Evolutionary conservation across 1,140 invertebrate genomes (phyloP).

Genomic region (Cardiocondyla obscurior): DNA sequence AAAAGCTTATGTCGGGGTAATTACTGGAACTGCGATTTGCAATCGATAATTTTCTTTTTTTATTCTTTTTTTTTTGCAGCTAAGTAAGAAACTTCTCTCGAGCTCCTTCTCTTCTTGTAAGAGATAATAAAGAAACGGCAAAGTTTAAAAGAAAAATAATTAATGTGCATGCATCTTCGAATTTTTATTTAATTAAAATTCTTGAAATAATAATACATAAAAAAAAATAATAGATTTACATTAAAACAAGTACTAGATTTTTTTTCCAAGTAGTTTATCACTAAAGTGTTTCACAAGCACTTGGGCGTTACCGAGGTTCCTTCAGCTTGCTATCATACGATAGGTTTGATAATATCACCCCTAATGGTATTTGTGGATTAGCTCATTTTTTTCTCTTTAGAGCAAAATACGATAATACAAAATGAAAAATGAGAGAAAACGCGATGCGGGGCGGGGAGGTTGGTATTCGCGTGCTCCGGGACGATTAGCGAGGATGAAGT

Average conservation of each 20-base stretch:
- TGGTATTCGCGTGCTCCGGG: constrained; percentile 28
- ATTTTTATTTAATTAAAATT: not conserved
- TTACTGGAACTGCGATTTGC: constrained; percentile 52
- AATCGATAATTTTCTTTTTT: constrained; percentile 46
- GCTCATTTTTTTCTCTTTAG: constrained; percentile 5
- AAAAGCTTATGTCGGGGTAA: constrained; percentile 37
- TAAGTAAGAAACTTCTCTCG: not conserved
- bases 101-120: not conserved
- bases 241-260: not conserved
- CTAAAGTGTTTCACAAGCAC: not conserved
- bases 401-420: constrained; percentile 38
- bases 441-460: not conserved
- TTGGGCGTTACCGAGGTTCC: not conserved
- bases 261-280: not conserved
- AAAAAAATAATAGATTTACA: not conserved
- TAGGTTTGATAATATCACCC: not conserved
- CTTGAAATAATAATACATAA: too few relatives aligned
- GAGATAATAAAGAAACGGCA: constrained; percentile 1
- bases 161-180: not conserved
- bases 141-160: not conserved
- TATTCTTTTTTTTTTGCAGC: not conserved
- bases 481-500: constrained; percentile 25
- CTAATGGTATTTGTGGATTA: constrained; percentile 1
- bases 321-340: constrained; percentile 6
- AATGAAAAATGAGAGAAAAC: constrained; percentile 41